phyloP scores from a whole-genome alignment of 2,888 invertebrate genomes.

The Strigamia maritima region DNA sequence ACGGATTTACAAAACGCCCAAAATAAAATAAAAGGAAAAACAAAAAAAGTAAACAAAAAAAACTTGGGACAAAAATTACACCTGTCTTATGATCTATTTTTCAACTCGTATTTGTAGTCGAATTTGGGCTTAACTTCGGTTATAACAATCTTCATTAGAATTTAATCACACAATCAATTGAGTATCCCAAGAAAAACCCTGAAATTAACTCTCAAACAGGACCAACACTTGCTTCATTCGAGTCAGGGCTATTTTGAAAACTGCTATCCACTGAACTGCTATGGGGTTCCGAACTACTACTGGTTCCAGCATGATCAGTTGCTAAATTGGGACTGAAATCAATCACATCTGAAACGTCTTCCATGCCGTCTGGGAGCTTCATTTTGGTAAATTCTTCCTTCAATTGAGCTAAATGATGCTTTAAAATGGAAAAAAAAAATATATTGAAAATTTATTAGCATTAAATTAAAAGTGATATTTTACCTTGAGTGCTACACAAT shows the following conservation, averaged over 20 bases:
- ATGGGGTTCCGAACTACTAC: not conserved
- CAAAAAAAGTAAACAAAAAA: not conserved
- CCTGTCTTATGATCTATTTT: not conserved
- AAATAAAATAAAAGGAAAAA: not conserved
- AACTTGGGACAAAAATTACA: not conserved
- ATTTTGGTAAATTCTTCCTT: conserved; percentile 82
- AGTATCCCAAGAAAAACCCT: not conserved
- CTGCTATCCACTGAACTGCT: not conserved
- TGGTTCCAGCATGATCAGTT: not conserved
- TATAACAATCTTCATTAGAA: not conserved
- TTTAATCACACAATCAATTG: not conserved
- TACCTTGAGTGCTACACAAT: conserved; percentile 64
- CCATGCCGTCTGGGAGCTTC: conserved; percentile 71
- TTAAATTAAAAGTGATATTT: not conserved
- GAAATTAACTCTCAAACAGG: conserved; percentile 34
- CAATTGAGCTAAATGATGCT: conserved; percentile 77
- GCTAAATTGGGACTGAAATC: not conserved
- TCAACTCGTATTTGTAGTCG: not conserved
- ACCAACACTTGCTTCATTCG: conserved; percentile 25
- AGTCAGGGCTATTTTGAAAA: conserved; percentile 36
- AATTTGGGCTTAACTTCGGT: not conserved
- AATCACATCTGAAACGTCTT: conserved; percentile 62
- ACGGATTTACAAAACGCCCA: not conserved
- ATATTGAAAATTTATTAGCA: too few species aligned
- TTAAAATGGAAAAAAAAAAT: conserved; percentile 48